These are phyloP conservation scores for Anticlea derivata DNA, from an alignment of 2,888 invertebrate species.

Conservation along the genomic window DNA sequence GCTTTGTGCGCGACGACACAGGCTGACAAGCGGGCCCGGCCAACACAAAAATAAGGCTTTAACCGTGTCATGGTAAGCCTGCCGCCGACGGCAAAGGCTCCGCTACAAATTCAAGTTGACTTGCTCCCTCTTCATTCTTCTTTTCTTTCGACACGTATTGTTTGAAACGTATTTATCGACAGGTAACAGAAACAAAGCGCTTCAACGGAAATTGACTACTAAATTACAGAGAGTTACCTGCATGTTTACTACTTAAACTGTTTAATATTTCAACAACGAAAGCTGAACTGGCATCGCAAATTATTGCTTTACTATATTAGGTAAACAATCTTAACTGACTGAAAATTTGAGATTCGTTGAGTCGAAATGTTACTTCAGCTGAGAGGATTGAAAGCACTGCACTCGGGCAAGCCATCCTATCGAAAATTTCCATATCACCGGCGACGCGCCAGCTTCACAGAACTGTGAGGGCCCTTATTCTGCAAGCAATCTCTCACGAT, in stretches of 20 bases:
- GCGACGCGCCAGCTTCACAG: constrained; percentile 24
- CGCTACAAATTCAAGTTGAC: constrained; percentile 79
- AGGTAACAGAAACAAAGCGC: constrained; percentile 33
- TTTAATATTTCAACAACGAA: constrained; percentile 4
- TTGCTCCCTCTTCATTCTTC: constrained; percentile 59
- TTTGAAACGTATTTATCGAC: constrained; percentile 48
- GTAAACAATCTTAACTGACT: background rate
- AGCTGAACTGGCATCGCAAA: background rate
- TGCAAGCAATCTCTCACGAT: constrained; percentile 64
- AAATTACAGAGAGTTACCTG: constrained; percentile 24
- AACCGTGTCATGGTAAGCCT: constrained; percentile 82
- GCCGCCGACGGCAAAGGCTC: constrained; percentile 81
- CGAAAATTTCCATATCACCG: constrained; percentile 49
- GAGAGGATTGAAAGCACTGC: constrained; percentile 19
- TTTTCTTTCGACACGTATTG: constrained; percentile 54
- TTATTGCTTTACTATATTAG: background rate
- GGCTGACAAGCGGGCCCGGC: constrained; percentile 79
- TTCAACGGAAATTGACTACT: constrained; percentile 30
- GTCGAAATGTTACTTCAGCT: constrained; percentile 12
- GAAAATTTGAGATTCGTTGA: constrained; percentile 3
- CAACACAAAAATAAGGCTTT: constrained; percentile 83
- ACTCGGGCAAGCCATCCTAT: constrained; percentile 41
- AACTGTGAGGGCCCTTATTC: constrained; percentile 53
- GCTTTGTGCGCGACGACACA: constrained; percentile 77
- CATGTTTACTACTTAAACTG: constrained; percentile 9